These are phyloP conservation scores for Odobenus rosmarus DNA, from an alignment of 2,113 vertebrate species.

Conservation along the genomic window DNA sequence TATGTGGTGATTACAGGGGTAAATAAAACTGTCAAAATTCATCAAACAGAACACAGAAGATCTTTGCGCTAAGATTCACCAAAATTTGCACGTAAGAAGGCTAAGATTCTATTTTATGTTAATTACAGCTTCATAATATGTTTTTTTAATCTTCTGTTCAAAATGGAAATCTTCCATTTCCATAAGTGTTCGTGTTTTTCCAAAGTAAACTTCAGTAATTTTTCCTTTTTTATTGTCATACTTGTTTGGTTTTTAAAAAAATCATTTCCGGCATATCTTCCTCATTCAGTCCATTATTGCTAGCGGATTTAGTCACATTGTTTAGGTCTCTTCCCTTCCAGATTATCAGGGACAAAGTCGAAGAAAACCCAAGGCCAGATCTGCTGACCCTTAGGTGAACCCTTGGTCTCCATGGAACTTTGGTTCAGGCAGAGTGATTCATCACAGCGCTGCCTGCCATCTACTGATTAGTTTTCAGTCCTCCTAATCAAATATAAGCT, in stretches of 20 bases:
- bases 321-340: not conserved
- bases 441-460: not conserved
- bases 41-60: not conserved
- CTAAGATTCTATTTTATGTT: not conserved
- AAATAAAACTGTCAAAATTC: not conserved
- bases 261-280: not conserved
- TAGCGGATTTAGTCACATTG: not conserved
- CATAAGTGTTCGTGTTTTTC: constrained; percentile 1
- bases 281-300: not conserved
- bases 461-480: constrained; percentile 52
- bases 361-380: constrained; percentile 21
- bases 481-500: constrained; percentile 66
- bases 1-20: not conserved
- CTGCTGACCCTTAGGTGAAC: constrained; percentile 68
- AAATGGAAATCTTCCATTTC: not conserved
- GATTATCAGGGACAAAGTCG: not conserved
- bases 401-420: not conserved
- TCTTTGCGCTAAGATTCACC: not conserved
- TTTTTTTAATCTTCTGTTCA: not conserved
- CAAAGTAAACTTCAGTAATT: constrained; percentile 34
- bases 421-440: not conserved
- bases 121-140: not conserved
- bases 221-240: not conserved
- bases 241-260: not conserved
- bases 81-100: not conserved